Evolutionary conservation across 64 coral and sea anemone genomes (phyloP).

Genomic region (Porites australiensis): DNA sequence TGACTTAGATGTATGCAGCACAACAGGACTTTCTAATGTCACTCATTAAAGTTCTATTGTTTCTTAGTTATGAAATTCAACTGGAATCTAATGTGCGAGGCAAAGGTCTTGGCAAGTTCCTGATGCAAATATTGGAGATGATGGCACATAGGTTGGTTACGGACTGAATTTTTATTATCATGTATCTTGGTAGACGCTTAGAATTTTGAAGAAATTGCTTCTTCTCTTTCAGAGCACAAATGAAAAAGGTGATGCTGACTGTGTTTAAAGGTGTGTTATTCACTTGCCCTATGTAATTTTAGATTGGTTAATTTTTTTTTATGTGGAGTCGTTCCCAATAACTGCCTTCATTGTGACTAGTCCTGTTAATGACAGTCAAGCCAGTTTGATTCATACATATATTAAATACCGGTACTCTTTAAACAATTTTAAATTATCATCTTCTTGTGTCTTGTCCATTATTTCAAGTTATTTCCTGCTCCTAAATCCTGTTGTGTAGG

Average conservation of each 20-base stretch:
- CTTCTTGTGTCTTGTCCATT: no score
- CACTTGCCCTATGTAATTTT: background rate
- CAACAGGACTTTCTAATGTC: background rate
- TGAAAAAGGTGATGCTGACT: conserved; percentile 98
- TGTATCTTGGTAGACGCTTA: background rate
- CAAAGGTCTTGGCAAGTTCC: conserved; percentile 96
- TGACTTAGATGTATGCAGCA: background rate
- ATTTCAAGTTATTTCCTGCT: no score
- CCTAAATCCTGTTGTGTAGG: no score
- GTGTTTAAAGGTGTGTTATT: conserved; percentile 88
- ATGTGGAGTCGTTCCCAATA: background rate
- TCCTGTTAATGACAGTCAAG: no score
- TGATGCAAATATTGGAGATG: conserved; percentile 97
- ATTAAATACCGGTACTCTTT: background rate
- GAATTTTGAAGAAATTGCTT: background rate
- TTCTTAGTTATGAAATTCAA: conserved; percentile 95
- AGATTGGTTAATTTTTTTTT: background rate
- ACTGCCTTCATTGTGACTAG: no score
- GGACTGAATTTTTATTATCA: background rate
- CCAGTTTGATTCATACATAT: background rate
- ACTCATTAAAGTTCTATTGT: background rate
- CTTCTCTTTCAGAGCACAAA: conserved; percentile 74
- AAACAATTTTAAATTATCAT: background rate
- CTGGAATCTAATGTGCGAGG: conserved; percentile 73
- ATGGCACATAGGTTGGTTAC: conserved; percentile 86